Base-by-base conservation (phyloP, 1,140 invertebrate species). In the Choristoneura fumiferana region DNA sequence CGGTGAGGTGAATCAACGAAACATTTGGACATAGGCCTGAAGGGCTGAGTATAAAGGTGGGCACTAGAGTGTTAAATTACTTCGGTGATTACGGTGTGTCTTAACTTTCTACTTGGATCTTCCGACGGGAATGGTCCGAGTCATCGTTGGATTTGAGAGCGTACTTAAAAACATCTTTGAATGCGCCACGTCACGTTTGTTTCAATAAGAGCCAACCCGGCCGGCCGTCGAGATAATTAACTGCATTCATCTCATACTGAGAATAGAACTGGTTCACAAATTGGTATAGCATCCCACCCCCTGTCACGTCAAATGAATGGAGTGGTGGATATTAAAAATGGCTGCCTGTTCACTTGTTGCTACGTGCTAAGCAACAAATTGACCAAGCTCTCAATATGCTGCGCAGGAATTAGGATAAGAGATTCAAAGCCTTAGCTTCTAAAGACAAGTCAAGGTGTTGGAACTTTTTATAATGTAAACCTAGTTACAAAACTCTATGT, bases 221-320 rank as follows among this genome's bases (percentile, higher is more conserved):
- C 22, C 22, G 22, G 2, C 22, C 43, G 43, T 6, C 43, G 43
- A 49, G 43, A 49, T 49, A 49, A 49, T 49, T 49, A 49, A 17
- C 29, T 49, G 43, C 43, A 49, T 49, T 49, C 43, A 49, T 49
- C 17, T 17, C 43, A 8, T 49, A 22, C 43, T 49, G 8, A 18
- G 43, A 49, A 49, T 49, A 49, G 43, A 49, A 49, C 43, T 49
- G 43, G 43, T 49, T 13, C 18, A 49, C 43, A 49, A 49, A 49
- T 49, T 49, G 43, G 43, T 49, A 49, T 49, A 29, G 43, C 43
- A 17, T 33, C 17, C 43, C 43, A 49, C 43, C 43, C 40, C 43
- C 43, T 49, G 43, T 49, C 43, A 49, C 43, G 43, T 22, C 18
- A 22, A 49, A 49, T 49, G 43, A 22, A 45, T 17, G 38, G 14